A percentile compares a stretch with the other conserved stretches of the same genome.
These are phyloP conservation scores for Meloidogyne floridensis DNA, from an alignment of 1,140 invertebrate species.

Conservation along the genomic window DNA sequence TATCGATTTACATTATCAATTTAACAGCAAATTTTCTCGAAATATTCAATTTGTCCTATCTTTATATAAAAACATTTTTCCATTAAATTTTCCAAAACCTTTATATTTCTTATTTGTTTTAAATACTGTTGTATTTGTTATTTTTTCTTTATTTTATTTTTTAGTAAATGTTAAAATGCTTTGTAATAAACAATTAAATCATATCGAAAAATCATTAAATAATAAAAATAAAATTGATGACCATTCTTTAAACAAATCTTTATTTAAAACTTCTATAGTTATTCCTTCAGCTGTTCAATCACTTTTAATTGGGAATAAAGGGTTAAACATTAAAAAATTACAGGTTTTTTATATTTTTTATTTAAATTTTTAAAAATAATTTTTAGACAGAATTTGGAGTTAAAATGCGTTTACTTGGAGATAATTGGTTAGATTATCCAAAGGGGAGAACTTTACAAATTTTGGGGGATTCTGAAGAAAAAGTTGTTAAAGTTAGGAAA, in stretches of 20 bases:
- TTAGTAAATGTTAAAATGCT: not conserved
- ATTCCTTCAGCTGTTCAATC: not conserved
- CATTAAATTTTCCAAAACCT: no score
- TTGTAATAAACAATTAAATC: slow-evolving; percentile 4
- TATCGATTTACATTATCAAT: no score
- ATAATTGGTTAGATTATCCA: slow-evolving; percentile 28
- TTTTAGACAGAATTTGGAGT: slow-evolving; percentile 22
- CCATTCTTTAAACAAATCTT: not conserved
- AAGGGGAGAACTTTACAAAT: slow-evolving; percentile 22
- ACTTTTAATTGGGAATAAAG: slow-evolving; percentile 14
- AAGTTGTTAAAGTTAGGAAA: slow-evolving; percentile 9
- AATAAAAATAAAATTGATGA: not conserved
- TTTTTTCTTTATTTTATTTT: no score
- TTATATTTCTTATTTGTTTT: no score
- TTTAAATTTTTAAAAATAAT: not conserved
- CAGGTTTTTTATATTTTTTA: not conserved
- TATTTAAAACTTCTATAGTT: not conserved
- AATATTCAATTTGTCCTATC: no score
- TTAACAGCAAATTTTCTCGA: no score
- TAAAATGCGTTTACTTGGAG: slow-evolving; percentile 19
- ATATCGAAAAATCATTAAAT: not conserved
- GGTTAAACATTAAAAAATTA: slow-evolving; percentile 19
- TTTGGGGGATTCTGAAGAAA: slow-evolving; percentile 15
- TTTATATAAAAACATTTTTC: no score
- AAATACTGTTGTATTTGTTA: no score